Evolutionary conservation across 2,888 invertebrate species (phyloP), one percentile per base, ranked within the genome.

Genomic region (Parelbella ahira): DNA sequence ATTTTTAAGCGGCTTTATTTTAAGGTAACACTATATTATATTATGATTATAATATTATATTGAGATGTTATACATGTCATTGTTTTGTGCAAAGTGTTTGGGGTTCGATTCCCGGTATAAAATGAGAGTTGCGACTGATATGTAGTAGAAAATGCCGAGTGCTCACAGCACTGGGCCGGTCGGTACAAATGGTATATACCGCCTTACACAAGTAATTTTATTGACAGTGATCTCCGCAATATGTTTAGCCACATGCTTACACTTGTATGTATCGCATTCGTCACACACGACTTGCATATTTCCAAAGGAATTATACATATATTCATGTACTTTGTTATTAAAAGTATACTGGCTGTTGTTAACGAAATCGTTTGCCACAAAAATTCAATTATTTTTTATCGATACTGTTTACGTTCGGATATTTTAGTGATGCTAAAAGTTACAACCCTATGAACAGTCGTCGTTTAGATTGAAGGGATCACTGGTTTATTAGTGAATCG

Each of bases 161-260:
- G 72, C 63, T 53, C 47, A 30, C 39, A 49, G 68, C 69, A 59
- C 68, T 60, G 66, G 72, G 63, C 60, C 73, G 83, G 80, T 84
- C 75, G 74, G 87, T 86, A 87, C 86, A 84, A 86, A 84, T 70
- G 71, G 83, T 83, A 78, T 81, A 81, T 77, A 78, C 86, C 84
- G 84, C 86, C 84, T 87, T 83, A 78, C 80, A 79, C 76, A 60
- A 73, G 72, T 70, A 71, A 82, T 81, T 78, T 83, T 82, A 82
- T 76, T 58, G 47, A 62, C 71, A 75, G 80, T 72, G 78, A 67
- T 69, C 74, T 71, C 71, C 63, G 42, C 56, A 51, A 48, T 32
- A 33, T 11, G 8, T 27, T 6, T 28, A 41, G 21, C 41, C 41
- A 33, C 39, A 33, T 25, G 39, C 39, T 41, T 41, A 39, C 25